phyloP scores from a whole-genome alignment of 2,797 vertebrate species.

The Rhodeus uyekii region DNA sequence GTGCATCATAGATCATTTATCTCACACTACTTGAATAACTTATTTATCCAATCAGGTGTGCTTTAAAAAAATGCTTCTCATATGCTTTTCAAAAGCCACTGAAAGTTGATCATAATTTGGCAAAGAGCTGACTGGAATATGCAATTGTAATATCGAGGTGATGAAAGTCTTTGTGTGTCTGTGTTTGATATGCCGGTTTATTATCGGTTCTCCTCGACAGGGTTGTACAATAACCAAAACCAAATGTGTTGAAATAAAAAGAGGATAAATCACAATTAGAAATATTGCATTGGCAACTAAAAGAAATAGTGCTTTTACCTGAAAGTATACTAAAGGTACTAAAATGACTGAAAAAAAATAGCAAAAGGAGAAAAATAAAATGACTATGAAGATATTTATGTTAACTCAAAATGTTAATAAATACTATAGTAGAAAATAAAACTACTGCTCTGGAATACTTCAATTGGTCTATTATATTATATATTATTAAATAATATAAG shows the following conservation, averaged over 20 bases:
- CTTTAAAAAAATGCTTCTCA: neutral
- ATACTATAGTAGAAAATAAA: too few species aligned
- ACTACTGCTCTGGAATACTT: too few species aligned
- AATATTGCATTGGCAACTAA: neutral
- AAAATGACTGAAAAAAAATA: neutral
- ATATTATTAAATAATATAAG: too few species aligned
- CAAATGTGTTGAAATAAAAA: too few species aligned
- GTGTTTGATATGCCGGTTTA: neutral
- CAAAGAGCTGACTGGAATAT: neutral
- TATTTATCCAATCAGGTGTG: neutral
- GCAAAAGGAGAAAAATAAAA: too few species aligned
- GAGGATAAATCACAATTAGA: neutral
- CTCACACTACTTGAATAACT: constrained; percentile 4
- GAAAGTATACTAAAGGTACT: too few species aligned
- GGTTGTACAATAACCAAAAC: too few species aligned
- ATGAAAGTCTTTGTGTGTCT: neutral
- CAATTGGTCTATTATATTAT: too few species aligned
- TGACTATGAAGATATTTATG: too few species aligned
- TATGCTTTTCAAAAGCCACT: neutral
- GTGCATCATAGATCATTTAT: constrained; percentile 28
- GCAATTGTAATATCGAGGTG: neutral
- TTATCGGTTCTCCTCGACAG: neutral
- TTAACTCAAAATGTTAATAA: too few species aligned
- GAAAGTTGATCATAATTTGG: neutral
- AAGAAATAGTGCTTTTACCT: too few species aligned